Percentiles rank a stretch among this genome's conserved stretches.
phyloP scores from a whole-genome alignment of 1,140 invertebrate species.

The Lethocerus indicus region DNA sequence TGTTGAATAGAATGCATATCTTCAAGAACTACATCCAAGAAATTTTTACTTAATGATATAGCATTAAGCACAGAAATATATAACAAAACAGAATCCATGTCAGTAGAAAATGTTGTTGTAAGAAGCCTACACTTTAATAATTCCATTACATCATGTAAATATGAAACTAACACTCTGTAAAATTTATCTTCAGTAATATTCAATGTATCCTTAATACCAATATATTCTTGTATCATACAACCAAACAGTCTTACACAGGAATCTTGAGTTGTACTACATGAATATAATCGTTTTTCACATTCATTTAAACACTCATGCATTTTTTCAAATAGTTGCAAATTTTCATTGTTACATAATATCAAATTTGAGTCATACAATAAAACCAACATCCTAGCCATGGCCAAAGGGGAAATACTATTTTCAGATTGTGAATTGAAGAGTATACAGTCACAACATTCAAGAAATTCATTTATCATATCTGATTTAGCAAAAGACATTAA shows the following conservation, averaged over 20 bases:
- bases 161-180: too few species aligned
- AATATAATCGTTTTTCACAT: slow-evolving; percentile 3
- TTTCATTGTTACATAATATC: background rate
- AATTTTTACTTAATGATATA: too few species aligned
- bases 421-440: background rate
- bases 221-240: background rate
- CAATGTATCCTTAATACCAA: background rate
- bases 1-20: too few species aligned
- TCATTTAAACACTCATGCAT: background rate
- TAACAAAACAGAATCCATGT: background rate
- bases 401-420: background rate
- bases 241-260: slow-evolving; percentile 2
- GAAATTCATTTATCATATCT: background rate
- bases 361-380: background rate
- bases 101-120: background rate
- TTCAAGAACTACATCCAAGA: too few species aligned
- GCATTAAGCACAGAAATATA: too few species aligned
- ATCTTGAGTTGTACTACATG: background rate
- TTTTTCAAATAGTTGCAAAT: background rate
- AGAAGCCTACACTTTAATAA: background rate
- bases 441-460: background rate
- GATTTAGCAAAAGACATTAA: slow-evolving; percentile 7
- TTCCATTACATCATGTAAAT: background rate
- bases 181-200: too few species aligned
- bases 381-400: background rate